Evolutionary conservation across 2,113 vertebrate species (phyloP).

Genomic region (Cebus imitator): DNA sequence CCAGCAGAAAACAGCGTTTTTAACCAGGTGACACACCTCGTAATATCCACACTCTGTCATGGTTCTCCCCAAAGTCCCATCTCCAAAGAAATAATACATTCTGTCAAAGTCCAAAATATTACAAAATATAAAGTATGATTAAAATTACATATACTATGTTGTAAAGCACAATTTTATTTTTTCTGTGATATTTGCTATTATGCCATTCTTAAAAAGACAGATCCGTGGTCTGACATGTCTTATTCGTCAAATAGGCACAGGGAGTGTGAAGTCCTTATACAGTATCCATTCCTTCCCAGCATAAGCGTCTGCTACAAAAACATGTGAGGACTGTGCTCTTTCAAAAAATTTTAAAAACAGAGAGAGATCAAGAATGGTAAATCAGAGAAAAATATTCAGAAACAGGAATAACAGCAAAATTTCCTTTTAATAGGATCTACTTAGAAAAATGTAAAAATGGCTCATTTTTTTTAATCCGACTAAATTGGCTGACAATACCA

Average conservation of each 20-base stretch:
- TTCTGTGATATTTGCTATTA: slow-evolving; percentile 1
- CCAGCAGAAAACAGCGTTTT: not conserved
- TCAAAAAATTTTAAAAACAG: not conserved
- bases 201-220: not conserved
- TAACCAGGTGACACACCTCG: not conserved
- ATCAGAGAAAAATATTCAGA: not conserved
- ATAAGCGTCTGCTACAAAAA: not conserved
- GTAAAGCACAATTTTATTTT: not conserved
- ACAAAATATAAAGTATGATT: not conserved
- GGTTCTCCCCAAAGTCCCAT: not conserved
- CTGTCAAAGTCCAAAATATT: not conserved
- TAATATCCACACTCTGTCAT: not conserved
- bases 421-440: not conserved
- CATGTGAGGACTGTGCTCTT: not conserved
- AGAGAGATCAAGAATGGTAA: not conserved
- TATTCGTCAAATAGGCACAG: not conserved
- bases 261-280: not conserved
- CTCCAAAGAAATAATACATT: not conserved
- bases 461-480: not conserved
- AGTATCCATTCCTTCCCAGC: fast-evolving
- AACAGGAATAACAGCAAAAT: not conserved
- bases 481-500: not conserved
- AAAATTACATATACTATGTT: not conserved
- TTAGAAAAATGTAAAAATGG: not conserved
- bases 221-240: not conserved